A percentile compares a stretch with the other conserved stretches of the same genome.
phyloP scores from a whole-genome alignment of 2,888 invertebrate species.

The Mythimna pallens region DNA sequence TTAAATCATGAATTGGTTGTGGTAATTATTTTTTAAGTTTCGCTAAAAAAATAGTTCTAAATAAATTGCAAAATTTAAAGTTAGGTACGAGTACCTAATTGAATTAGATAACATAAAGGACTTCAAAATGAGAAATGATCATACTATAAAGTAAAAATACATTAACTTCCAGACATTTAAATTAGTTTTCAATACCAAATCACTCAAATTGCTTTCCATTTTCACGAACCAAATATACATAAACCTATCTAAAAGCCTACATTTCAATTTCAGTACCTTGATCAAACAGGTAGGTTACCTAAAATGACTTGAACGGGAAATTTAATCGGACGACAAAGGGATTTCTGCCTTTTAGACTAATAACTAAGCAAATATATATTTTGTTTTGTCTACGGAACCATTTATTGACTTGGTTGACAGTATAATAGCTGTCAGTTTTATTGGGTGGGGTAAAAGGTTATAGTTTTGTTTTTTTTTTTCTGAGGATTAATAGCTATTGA shows the following conservation, averaged over 20 bases:
- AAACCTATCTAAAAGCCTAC: not conserved
- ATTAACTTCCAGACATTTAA: not conserved
- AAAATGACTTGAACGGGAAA: slow-evolving; percentile 21
- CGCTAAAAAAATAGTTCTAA: too few relatives aligned
- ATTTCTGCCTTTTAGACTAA: slow-evolving; percentile 26
- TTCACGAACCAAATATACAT: not conserved
- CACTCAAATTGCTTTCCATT: not conserved
- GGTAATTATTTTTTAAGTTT: too few relatives aligned
- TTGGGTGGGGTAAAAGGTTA: slow-evolving; percentile 12
- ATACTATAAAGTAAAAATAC: too few relatives aligned
- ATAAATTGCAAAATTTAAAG: too few relatives aligned
- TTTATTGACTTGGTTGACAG: slow-evolving; percentile 39
- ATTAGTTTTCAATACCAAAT: slow-evolving; percentile 7
- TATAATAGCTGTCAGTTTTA: slow-evolving; percentile 22
- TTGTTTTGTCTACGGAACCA: slow-evolving; percentile 36
- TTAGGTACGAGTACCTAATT: too few relatives aligned
- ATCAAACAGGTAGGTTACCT: slow-evolving; percentile 23
- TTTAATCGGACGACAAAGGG: slow-evolving; percentile 27
- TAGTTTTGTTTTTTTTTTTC: slow-evolving; percentile 13
- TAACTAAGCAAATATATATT: slow-evolving; percentile 18
- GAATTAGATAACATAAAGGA: too few relatives aligned
- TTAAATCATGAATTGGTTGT: not conserved
- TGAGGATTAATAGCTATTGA: not conserved
- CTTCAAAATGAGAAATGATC: too few relatives aligned
- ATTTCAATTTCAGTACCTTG: slow-evolving; percentile 14